phyloP scores from a whole-genome alignment of 92 coral and sea anemone species.

The Montipora capitata region DNA sequence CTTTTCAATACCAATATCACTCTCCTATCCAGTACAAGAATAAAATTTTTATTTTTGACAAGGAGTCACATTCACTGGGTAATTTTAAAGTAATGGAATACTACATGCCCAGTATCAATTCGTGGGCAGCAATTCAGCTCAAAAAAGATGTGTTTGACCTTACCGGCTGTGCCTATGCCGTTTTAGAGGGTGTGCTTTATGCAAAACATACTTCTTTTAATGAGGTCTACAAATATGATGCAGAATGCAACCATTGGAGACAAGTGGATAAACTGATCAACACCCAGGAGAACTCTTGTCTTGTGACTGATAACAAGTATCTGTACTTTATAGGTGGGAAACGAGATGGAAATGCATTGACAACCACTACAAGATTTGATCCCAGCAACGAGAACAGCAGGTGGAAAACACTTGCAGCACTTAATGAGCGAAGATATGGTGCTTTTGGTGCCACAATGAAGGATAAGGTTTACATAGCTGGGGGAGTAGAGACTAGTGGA shows the following conservation, averaged over 20 bases:
- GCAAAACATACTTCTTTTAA: not conserved
- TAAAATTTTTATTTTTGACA: not conserved
- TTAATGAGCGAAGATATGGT: constrained; percentile 44
- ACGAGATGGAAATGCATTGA: not conserved
- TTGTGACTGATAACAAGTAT: not conserved
- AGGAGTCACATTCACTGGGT: not conserved
- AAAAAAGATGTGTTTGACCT: not conserved
- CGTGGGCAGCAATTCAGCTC: constrained; percentile 3
- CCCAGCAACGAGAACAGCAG: constrained; percentile 70
- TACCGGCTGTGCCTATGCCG: not conserved
- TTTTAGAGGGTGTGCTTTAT: constrained; percentile 1
- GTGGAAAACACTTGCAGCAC: constrained; percentile 71
- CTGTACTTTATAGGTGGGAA: constrained; percentile 19
- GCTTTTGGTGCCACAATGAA: constrained; percentile 26
- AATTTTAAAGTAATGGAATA: not conserved
- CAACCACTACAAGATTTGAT: constrained; percentile 56
- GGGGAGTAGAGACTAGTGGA: not conserved
- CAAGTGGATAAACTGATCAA: not conserved
- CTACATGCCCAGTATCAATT: not conserved
- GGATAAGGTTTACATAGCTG: constrained; percentile 8
- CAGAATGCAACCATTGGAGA: not conserved
- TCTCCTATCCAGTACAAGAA: not conserved
- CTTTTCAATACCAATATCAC: not conserved
- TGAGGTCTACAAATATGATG: not conserved
- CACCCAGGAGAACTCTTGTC: not conserved